Percentiles rank a stretch among this genome's conserved stretches.
Conservation (phyloP, 2,888 invertebrate genomes). For the Polyommatus icarus region DNA sequence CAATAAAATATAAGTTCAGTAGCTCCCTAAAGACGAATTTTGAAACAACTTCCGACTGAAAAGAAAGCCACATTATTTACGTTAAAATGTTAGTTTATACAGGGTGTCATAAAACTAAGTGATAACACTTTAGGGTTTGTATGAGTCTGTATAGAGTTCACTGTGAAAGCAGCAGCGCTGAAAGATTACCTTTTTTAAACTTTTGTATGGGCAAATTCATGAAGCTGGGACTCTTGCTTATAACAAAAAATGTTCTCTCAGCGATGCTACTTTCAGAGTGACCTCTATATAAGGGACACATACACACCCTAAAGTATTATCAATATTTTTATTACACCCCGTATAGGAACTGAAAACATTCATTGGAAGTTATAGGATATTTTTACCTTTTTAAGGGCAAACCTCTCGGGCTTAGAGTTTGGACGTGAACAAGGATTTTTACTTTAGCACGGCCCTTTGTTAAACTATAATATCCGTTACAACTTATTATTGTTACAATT, state of each 20-base stretch:
- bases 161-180: too few relatives aligned
- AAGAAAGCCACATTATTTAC: background rate
- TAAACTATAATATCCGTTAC: background rate
- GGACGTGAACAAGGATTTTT: slow-evolving; percentile 11
- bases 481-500: background rate
- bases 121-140: too few relatives aligned
- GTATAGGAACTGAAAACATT: background rate
- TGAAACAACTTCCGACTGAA: background rate
- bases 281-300: too few relatives aligned
- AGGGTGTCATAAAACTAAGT: too few relatives aligned
- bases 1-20: background rate
- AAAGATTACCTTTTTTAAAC: too few relatives aligned
- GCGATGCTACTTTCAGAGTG: too few relatives aligned
- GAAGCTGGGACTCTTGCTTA: too few relatives aligned
- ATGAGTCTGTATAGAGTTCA: too few relatives aligned
- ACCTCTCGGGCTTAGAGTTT: background rate
- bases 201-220: too few relatives aligned
- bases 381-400: slow-evolving; percentile 3
- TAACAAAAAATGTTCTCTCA: too few relatives aligned
- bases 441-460: background rate
- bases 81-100: background rate
- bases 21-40: background rate
- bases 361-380: background rate
- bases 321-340: too few relatives aligned
- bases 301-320: too few relatives aligned